phyloP scores from a whole-genome alignment of 1,140 invertebrate genomes.

The Drosophila subpulchrella region DNA sequence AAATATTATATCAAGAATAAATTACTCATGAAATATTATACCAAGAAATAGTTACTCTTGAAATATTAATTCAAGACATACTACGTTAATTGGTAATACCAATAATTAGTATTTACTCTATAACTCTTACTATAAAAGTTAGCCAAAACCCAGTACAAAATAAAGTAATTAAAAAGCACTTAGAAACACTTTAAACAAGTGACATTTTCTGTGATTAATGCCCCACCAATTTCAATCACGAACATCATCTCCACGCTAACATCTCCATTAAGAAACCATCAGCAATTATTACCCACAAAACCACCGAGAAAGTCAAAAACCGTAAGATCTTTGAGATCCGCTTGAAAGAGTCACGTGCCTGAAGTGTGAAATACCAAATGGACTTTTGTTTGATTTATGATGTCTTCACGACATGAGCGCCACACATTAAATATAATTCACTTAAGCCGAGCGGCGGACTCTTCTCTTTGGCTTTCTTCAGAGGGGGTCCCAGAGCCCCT shows the following conservation, averaged over 20 bases:
- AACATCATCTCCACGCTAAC: slow-evolving; percentile 5
- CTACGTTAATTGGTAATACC: too few relatives aligned
- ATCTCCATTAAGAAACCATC: slow-evolving; percentile 42
- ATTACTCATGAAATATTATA: too few relatives aligned
- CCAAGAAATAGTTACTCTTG: too few relatives aligned
- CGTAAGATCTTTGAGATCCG: slow-evolving; percentile 42
- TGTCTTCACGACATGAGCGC: slow-evolving; percentile 39
- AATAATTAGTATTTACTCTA: too few relatives aligned
- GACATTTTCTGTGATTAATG: not conserved
- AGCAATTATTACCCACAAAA: slow-evolving; percentile 17
- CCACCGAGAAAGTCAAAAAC: slow-evolving; percentile 13
- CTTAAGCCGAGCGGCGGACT: slow-evolving; percentile 15
- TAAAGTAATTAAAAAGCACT: not conserved
- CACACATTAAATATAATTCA: slow-evolving; percentile 52
- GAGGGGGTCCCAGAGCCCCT: not conserved
- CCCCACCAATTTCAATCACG: not conserved
- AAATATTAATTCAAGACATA: too few relatives aligned
- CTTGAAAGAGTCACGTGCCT: slow-evolving; percentile 47
- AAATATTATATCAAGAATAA: too few relatives aligned
- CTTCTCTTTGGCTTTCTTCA: slow-evolving; percentile 13
- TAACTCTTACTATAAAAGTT: too few relatives aligned
- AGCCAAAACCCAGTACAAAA: not conserved
- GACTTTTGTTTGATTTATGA: slow-evolving; percentile 51
- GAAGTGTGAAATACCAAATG: slow-evolving; percentile 52
- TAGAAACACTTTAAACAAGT: not conserved